Conservation (phyloP, 2,113 vertebrate species). For the Cynocephalus volans region DNA sequence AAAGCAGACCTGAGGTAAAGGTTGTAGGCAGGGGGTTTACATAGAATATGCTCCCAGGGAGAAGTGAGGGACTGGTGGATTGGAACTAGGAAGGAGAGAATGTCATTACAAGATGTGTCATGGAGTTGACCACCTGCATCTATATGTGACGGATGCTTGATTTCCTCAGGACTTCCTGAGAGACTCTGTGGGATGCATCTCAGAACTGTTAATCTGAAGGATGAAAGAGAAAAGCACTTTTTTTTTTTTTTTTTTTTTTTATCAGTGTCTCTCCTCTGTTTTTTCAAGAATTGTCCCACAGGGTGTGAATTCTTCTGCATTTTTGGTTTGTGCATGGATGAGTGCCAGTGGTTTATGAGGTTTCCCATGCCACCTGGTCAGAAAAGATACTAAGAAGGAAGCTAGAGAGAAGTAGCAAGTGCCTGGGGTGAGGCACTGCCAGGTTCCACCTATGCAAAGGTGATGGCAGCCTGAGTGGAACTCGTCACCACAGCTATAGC, state of each 20-base stretch:
- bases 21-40: not conserved
- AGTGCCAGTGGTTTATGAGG: not conserved
- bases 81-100: not conserved
- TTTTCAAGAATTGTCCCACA: not conserved
- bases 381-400: not conserved
- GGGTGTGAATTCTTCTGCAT: not conserved
- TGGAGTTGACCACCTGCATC: not conserved
- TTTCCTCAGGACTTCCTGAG: not conserved
- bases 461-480: rapidly evolving
- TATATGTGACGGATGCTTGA: not conserved
- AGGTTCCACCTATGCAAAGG: not conserved
- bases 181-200: not conserved
- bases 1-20: not conserved
- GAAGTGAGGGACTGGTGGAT: not conserved
- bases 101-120: not conserved
- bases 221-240: not conserved
- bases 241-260: not conserved
- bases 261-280: not conserved
- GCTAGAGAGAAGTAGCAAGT: not conserved
- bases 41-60: not conserved
- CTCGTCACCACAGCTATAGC: rapidly evolving
- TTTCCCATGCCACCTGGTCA: not conserved
- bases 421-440: no score
- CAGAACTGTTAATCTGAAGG: not conserved
- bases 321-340: not conserved